Evolutionary conservation across 2,113 vertebrate genomes (phyloP).

Genomic region (Heterochromis multidens): DNA sequence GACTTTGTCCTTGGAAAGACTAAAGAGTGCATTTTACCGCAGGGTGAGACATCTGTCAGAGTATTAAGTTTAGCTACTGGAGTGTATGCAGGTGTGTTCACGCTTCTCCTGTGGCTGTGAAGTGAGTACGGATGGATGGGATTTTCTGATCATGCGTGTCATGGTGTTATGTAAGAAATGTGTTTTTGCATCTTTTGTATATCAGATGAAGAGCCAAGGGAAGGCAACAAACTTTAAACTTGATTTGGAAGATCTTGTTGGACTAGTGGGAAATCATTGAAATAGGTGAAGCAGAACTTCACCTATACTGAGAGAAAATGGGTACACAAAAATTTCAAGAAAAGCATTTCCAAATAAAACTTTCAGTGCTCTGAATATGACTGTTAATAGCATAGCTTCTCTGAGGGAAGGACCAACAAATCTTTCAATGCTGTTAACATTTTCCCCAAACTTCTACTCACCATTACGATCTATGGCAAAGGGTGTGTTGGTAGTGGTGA

Average conservation of each 20-base stretch:
- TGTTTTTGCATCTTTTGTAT: background rate
- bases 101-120: background rate
- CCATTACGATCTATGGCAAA: slow-evolving; percentile 97
- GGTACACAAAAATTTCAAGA: background rate
- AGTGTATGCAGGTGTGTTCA: background rate
- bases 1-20: slow-evolving; percentile 47
- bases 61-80: background rate
- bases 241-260: background rate
- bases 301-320: background rate
- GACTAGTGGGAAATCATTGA: background rate
- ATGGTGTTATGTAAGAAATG: background rate
- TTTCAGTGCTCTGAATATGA: background rate
- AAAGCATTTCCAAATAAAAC: background rate
- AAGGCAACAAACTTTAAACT: background rate
- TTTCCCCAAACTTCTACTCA: slow-evolving; percentile 68
- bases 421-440: background rate
- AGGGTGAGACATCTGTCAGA: slow-evolving; percentile 24
- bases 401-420: background rate
- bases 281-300: background rate
- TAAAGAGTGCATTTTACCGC: slow-evolving; percentile 11
- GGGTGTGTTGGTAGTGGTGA: slow-evolving; percentile 84
- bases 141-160: background rate
- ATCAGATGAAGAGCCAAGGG: background rate
- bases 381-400: background rate
- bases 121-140: background rate